A percentile compares a stretch with the other conserved stretches of the same genome.
Evolutionary conservation across 2,888 invertebrate genomes (phyloP).

Genomic region (Cantharis rufa): DNA sequence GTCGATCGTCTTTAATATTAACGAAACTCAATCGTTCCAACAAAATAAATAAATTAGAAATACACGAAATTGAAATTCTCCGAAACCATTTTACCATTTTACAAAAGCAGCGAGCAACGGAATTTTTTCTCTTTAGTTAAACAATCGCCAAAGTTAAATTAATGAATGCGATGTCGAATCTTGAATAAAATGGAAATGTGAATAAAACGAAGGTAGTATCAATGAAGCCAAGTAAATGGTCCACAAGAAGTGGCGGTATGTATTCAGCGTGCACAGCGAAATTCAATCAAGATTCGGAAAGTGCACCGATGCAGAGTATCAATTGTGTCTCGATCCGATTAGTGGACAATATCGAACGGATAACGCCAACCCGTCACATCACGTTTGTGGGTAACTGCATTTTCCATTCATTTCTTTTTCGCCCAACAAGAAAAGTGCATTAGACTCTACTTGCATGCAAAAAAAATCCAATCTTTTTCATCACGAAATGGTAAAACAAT

Average conservation of each 20-base stretch:
- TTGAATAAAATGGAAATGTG: not conserved
- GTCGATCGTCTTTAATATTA: not conserved
- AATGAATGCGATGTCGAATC: not conserved
- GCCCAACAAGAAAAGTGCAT: constrained; percentile 27
- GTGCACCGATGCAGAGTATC: constrained; percentile 22
- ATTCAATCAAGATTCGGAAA: constrained; percentile 24
- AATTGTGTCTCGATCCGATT: constrained; percentile 30
- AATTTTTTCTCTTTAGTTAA: not conserved
- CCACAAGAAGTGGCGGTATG: constrained; percentile 24
- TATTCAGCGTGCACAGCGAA: constrained; percentile 23
- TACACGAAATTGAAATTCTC: not conserved
- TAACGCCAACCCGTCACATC: constrained; percentile 22
- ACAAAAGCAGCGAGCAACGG: not conserved
- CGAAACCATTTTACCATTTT: not conserved
- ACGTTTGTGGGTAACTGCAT: constrained; percentile 26
- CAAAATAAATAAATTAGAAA: not conserved
- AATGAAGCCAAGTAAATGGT: constrained; percentile 9
- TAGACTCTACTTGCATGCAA: constrained; percentile 4
- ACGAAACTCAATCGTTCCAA: not conserved
- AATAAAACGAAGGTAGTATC: constrained; percentile 11
- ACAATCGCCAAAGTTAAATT: not conserved
- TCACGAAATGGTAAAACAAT: not conserved
- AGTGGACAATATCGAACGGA: constrained; percentile 27
- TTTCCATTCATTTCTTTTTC: constrained; percentile 27
- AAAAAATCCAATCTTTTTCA: not conserved